Evolutionary conservation across 1,140 invertebrate species (phyloP).

Genomic region (Penaeus indicus): DNA sequence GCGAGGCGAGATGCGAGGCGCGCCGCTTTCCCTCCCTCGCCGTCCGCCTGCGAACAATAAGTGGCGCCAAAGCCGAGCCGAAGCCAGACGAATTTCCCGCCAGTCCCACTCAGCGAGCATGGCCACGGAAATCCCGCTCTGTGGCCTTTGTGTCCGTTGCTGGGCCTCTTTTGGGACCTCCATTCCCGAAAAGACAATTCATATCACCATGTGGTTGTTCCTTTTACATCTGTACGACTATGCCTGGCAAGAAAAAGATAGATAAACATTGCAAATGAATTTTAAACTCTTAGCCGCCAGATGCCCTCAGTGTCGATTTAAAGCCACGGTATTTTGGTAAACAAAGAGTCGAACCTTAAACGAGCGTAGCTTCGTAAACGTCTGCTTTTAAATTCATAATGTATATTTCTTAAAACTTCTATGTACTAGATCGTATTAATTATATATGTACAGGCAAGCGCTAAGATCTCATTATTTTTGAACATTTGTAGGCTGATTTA

Average conservation of each 20-base stretch:
- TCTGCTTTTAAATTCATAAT: background rate
- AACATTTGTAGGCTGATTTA: background rate
- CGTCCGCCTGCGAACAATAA: slow-evolving; percentile 59
- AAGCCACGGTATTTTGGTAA: slow-evolving; percentile 64
- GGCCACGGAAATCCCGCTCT: background rate
- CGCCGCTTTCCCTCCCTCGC: slow-evolving; percentile 57
- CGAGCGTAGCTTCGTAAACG: slow-evolving; percentile 1
- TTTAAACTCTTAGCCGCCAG: slow-evolving; percentile 54
- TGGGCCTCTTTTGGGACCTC: background rate
- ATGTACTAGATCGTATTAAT: no score
- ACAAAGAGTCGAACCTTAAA: slow-evolving; percentile 49
- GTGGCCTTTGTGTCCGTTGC: background rate
- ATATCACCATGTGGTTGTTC: background rate
- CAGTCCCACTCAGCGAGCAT: slow-evolving; percentile 62
- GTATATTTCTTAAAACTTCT: background rate
- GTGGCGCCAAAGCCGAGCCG: slow-evolving; percentile 60
- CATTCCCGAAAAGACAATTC: background rate
- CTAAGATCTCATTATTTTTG: no score
- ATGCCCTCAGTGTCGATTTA: slow-evolving; percentile 56
- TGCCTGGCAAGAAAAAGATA: slow-evolving; percentile 26
- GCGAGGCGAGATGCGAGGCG: slow-evolving; percentile 51
- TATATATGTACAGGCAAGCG: no score
- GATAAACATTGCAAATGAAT: slow-evolving; percentile 58
- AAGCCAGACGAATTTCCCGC: slow-evolving; percentile 61
- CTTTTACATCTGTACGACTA: background rate